Conservation (phyloP, 2,797 vertebrate species). For the Syndactyla subalaris region DNA sequence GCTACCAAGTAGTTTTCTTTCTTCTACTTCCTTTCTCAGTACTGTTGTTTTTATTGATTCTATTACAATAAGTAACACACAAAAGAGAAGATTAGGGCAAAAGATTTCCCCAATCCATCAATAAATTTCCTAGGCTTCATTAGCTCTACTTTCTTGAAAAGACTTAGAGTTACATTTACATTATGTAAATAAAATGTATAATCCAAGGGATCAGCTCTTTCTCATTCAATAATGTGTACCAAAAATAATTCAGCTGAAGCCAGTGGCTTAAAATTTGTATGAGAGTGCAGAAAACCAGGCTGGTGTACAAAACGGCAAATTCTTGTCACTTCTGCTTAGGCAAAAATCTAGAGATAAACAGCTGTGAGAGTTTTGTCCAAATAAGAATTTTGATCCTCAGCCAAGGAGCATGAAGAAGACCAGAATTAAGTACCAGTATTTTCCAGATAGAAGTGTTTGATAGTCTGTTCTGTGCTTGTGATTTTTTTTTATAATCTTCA, state of each 20-base stretch:
- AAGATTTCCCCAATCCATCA: conserved; percentile 36
- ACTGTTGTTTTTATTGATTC: conserved; percentile 66
- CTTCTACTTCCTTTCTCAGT: conserved; percentile 44
- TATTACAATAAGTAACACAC: conserved; percentile 53
- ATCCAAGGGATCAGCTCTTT: conserved; percentile 48
- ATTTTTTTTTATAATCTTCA: neutral
- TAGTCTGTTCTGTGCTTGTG: neutral
- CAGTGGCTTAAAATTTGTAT: conserved; percentile 50
- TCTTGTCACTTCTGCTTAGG: conserved; percentile 49
- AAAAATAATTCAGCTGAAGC: conserved; percentile 64
- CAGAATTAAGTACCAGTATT: conserved; percentile 59
- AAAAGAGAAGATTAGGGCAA: conserved; percentile 52
- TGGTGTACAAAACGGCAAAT: conserved; percentile 50
- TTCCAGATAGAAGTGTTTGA: conserved; percentile 49
- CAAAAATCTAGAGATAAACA: conserved; percentile 61
- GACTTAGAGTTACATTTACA: conserved; percentile 37
- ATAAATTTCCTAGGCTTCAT: conserved; percentile 55
- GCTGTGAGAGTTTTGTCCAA: conserved; percentile 63
- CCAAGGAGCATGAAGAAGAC: conserved; percentile 61
- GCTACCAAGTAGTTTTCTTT: conserved; percentile 64
- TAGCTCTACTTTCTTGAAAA: conserved; percentile 56
- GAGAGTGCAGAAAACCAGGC: conserved; percentile 51
- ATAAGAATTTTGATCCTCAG: conserved; percentile 61
- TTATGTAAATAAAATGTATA: conserved; percentile 51
- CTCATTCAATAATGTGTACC: conserved; percentile 30